Evolutionary conservation across 2,888 invertebrate species (phyloP).

Genomic region (Agrilus mali): DNA sequence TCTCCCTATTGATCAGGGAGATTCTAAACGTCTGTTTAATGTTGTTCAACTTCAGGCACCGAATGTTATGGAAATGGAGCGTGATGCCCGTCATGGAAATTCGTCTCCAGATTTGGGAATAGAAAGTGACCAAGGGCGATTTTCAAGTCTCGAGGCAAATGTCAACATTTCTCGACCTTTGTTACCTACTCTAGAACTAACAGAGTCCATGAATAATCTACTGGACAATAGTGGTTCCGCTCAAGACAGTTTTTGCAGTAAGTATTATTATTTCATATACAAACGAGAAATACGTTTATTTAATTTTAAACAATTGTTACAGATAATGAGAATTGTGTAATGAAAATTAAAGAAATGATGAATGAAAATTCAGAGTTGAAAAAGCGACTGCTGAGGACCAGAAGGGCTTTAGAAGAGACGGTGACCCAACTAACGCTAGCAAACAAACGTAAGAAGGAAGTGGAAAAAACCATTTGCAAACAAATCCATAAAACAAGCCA

Average conservation of each 20-base stretch:
- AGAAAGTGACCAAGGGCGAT: conserved; percentile 62
- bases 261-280: conserved; percentile 14
- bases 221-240: conserved; percentile 22
- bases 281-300: not conserved
- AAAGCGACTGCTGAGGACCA: conserved; percentile 56
- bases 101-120: conserved; percentile 83
- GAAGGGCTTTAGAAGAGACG: conserved; percentile 64
- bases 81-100: conserved; percentile 32
- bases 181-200: conserved; percentile 35
- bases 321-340: conserved; percentile 26
- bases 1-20: conserved; percentile 22
- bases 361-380: conserved; percentile 59
- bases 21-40: not conserved
- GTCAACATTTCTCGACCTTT: conserved; percentile 34
- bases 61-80: conserved; percentile 14
- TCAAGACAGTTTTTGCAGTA: conserved; percentile 21
- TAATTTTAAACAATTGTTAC: conserved; percentile 6
- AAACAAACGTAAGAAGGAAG: conserved; percentile 67
- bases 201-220: conserved; percentile 31
- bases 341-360: conserved; percentile 23
- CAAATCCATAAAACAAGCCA: conserved; percentile 70
- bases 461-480: conserved; percentile 71
- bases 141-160: conserved; percentile 50
- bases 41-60: conserved; percentile 2
- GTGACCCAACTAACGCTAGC: conserved; percentile 61